phyloP scores from a whole-genome alignment of 2,113 vertebrate species.

The Taurulus bubalis region DNA sequence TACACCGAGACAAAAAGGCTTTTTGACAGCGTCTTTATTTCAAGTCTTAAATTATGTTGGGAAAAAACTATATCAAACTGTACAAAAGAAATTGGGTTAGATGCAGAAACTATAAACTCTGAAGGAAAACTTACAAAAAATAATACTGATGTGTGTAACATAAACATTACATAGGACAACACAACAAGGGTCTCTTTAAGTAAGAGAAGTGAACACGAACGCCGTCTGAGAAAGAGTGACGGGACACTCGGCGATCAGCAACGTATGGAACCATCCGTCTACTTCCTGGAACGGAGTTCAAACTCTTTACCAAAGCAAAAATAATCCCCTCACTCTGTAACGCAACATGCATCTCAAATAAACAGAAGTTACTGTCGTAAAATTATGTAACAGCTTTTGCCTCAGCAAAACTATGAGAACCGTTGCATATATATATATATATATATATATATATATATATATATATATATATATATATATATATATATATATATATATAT shows the following conservation, averaged over 20 bases:
- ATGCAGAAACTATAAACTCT: conserved; percentile 6
- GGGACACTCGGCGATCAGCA: too few species aligned
- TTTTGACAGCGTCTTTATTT: conserved; percentile 57
- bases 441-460: neutral
- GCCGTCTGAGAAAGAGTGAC: too few species aligned
- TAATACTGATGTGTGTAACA: neutral
- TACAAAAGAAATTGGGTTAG: conserved; percentile 26
- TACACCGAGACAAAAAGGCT: neutral
- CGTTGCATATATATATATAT: neutral
- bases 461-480: neutral
- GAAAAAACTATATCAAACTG: conserved; percentile 24
- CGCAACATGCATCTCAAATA: neutral
- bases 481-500: neutral
- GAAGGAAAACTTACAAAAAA: neutral
- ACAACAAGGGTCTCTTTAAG: too few species aligned
- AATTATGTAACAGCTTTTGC: conserved; percentile 8
- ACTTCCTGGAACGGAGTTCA: neutral
- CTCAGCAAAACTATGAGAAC: neutral
- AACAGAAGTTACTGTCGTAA: neutral
- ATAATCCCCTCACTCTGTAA: neutral
- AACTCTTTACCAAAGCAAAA: neutral
- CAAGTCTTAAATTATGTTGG: conserved; percentile 1
- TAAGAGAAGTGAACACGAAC: too few species aligned
- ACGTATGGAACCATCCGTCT: neutral
- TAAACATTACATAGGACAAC: neutral